phyloP scores from a whole-genome alignment of 2,888 invertebrate species.

The Mayetiola destructor region DNA sequence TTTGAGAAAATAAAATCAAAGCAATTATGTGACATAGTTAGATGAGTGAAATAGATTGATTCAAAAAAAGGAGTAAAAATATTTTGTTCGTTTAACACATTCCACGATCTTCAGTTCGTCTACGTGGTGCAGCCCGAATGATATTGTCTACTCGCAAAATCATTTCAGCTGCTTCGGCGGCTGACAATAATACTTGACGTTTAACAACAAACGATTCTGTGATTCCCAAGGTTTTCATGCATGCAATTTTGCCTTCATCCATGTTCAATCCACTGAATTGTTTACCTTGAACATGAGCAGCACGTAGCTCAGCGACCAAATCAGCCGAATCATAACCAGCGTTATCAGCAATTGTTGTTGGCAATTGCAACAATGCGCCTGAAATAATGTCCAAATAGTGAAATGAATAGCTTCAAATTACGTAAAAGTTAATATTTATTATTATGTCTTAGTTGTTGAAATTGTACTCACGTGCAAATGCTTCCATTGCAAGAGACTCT shows the following conservation, averaged over 20 bases:
- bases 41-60: not conserved
- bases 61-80: no score
- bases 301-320: conserved; percentile 78
- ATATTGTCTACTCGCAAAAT: conserved; percentile 97
- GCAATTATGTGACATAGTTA: not conserved
- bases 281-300: conserved; percentile 74
- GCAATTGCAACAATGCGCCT: conserved; percentile 71
- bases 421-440: not conserved
- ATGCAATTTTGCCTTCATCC: conserved; percentile 71
- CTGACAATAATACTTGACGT: conserved; percentile 84
- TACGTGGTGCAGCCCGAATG: conserved; percentile 78
- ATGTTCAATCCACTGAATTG: conserved; percentile 63
- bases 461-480: conserved; percentile 55
- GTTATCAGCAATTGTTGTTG: conserved; percentile 95
- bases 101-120: conserved; percentile 73
- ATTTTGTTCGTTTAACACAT: conserved; percentile 45
- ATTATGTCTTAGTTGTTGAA: conserved; percentile 3
- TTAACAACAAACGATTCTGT: conserved; percentile 97
- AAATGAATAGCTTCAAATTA: no score
- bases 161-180: conserved; percentile 96
- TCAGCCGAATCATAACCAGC: conserved; percentile 97
- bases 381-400: no score
- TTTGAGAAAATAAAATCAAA: not conserved
- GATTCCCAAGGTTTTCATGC: conserved; percentile 83
- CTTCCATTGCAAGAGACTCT: conserved; percentile 93